Evolutionary conservation across 2,797 vertebrate genomes (phyloP).

Genomic region (Arctocebus calabarensis): DNA sequence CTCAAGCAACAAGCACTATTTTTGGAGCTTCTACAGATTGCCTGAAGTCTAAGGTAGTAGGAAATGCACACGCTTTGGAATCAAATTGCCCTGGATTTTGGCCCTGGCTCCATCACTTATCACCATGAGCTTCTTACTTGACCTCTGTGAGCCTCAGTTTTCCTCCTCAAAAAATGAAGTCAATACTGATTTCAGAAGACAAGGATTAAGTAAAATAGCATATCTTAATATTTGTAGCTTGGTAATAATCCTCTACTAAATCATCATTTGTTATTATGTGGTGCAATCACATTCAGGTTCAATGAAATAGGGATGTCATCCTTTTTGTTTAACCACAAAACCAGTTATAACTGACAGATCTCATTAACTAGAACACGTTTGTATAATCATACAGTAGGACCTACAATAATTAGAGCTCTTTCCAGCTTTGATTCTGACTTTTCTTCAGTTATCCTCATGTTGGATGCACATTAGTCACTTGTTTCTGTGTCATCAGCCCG

Average conservation of each 20-base stretch:
- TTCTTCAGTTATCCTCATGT: not conserved
- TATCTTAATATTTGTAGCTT: not conserved
- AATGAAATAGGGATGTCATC: not conserved
- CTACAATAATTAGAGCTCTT: conserved; percentile 61
- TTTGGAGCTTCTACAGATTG: not conserved
- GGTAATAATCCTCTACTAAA: conserved; percentile 17
- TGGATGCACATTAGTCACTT: conserved; percentile 22
- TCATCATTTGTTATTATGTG: not conserved
- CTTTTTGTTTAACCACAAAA: conserved; percentile 58
- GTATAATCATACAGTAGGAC: conserved; percentile 43
- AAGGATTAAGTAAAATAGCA: conserved; percentile 32
- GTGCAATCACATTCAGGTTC: conserved; percentile 53
- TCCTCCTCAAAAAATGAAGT: not conserved
- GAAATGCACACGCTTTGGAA: not conserved
- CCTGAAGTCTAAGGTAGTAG: not conserved
- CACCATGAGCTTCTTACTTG: not conserved
- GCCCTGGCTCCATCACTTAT: not conserved
- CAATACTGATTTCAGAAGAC: not conserved
- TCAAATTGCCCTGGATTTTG: not conserved
- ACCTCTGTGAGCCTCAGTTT: not conserved
- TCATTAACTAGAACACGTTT: conserved; percentile 70
- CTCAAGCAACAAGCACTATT: not conserved
- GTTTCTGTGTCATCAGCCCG: not conserved
- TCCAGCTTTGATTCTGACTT: conserved; percentile 56
- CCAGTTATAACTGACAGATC: conserved; percentile 51